Percentiles rank a stretch among this genome's conserved stretches.
Evolutionary conservation across 2,113 vertebrate species (phyloP).

Genomic region (Oxyruncus cristatus): DNA sequence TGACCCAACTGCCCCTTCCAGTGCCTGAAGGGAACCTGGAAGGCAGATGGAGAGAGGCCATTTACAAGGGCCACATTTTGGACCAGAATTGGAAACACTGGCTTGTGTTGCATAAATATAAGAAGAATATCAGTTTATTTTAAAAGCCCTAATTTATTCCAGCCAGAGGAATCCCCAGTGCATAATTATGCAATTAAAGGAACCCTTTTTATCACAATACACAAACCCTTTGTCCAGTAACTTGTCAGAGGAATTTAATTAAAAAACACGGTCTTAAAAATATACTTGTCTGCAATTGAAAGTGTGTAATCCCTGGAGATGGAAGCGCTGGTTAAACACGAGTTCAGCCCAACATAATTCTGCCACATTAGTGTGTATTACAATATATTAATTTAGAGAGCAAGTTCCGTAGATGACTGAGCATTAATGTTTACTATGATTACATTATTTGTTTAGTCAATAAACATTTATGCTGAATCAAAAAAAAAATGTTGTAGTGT

Average conservation of each 20-base stretch:
- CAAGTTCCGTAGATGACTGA: conserved; percentile 11
- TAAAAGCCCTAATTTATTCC: conserved; percentile 28
- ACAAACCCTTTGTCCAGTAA: conserved; percentile 35
- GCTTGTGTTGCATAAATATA: neutral
- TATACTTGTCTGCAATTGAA: conserved; percentile 1
- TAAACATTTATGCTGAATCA: neutral
- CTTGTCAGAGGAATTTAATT: conserved; percentile 67
- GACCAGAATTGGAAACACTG: neutral
- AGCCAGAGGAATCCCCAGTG: conserved; percentile 14
- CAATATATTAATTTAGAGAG: conserved; percentile 29
- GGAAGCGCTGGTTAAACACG: neutral
- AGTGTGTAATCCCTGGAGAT: conserved; percentile 12
- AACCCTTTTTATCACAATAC: neutral
- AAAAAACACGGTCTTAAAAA: conserved; percentile 25
- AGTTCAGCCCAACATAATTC: conserved; percentile 27
- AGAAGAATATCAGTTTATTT: neutral
- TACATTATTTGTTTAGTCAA: conserved; percentile 22
- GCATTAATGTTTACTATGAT: conserved; percentile 42
- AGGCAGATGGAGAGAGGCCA: neutral
- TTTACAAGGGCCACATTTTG: neutral
- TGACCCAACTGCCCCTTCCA: neutral
- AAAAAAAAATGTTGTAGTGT: neutral
- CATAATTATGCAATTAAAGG: conserved; percentile 36
- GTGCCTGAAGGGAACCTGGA: neutral
- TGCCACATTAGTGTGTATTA: conserved; percentile 7